A percentile compares a stretch with the other conserved stretches of the same genome.
phyloP scores from a whole-genome alignment of 2,888 invertebrate species.

The Lissocephala sabroskyi region DNA sequence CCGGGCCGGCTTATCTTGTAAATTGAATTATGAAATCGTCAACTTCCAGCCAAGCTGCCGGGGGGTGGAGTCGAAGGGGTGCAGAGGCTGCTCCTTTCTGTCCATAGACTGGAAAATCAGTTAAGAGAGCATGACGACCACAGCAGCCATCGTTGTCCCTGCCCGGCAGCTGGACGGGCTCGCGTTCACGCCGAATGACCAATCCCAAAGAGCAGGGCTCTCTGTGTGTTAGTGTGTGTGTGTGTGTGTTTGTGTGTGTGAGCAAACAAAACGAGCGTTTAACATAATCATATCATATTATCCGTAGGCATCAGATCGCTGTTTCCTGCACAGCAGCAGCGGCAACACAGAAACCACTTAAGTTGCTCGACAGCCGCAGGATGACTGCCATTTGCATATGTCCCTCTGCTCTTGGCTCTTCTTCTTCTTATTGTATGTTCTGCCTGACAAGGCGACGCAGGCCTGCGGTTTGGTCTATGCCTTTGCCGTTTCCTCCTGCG shows the following conservation, averaged over 20 bases:
- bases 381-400: constrained; percentile 63
- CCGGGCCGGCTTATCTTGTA: constrained; percentile 62
- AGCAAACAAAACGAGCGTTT: constrained; percentile 65
- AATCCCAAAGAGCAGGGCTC: constrained; percentile 20
- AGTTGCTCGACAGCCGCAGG: constrained; percentile 50
- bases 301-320: constrained; percentile 58
- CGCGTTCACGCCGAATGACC: constrained; percentile 57
- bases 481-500: no score
- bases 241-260: constrained; percentile 20
- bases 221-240: constrained; percentile 4
- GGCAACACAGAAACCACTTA: constrained; percentile 47
- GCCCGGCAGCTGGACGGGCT: constrained; percentile 27
- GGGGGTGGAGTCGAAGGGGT: no score
- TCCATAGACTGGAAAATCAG: constrained; percentile 57
- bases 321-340: constrained; percentile 27
- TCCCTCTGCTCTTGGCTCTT: not conserved
- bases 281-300: constrained; percentile 67
- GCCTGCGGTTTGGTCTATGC: no score
- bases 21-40: constrained; percentile 71
- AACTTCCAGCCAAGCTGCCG: constrained; percentile 58
- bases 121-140: constrained; percentile 62
- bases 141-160: constrained; percentile 1
- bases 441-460: no score
- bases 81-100: constrained; percentile 54
- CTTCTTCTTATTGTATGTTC: constrained; percentile 19